Evolutionary conservation across 2,888 invertebrate species (phyloP), one percentile per base, ranked within the genome.

Genomic region (Eledona agricola): DNA sequence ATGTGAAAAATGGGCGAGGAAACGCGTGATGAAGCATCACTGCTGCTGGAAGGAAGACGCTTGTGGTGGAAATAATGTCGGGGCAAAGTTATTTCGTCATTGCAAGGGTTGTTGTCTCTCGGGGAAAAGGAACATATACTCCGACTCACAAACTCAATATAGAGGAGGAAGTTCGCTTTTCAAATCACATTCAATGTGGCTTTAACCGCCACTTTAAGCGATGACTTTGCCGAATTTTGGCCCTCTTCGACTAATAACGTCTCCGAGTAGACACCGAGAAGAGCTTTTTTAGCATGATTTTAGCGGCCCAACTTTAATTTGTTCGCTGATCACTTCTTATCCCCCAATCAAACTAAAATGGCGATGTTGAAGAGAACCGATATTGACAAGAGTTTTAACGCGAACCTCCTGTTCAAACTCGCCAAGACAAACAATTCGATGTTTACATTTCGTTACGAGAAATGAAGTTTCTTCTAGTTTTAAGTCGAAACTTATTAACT

Each of bases 121-220:
- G 35, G 35, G 47, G 23, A 28, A 40, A 16, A 19, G 26, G 34
- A 34, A 34, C 25, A 26, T 37, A 51, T 43, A 43, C 34, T 29
- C 37, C 34, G 55, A 60, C 53, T 62, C 53, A 42, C 45, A 63
- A 63, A 63, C 63, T 63, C 58, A 63, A 63, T 63, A 63, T 59
- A 55, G 54, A 49, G 31, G 26, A 43, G 59, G 50, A 59, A 58
- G 53, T 57, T 51, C 59, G 59, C 63, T 59, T 59, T 60, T 60
- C 54, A 60, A 62, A 62, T 60, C 58, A 49, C 53, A 59, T 61
- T 63, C 60, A 26, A 20, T 43, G 43, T 40, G 11, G 42, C 51
- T 51, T 51, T 51, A 51, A 51, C 42, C 51, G 29, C 51, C 34
- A 51, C 51, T 42, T 51, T 42, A 35, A 5, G 42, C 51, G 35